A percentile compares a stretch with the other conserved stretches of the same genome.
These are phyloP conservation scores for Picathartes gymnocephalus DNA, from an alignment of 2,113 vertebrate species.

Conservation along the genomic window DNA sequence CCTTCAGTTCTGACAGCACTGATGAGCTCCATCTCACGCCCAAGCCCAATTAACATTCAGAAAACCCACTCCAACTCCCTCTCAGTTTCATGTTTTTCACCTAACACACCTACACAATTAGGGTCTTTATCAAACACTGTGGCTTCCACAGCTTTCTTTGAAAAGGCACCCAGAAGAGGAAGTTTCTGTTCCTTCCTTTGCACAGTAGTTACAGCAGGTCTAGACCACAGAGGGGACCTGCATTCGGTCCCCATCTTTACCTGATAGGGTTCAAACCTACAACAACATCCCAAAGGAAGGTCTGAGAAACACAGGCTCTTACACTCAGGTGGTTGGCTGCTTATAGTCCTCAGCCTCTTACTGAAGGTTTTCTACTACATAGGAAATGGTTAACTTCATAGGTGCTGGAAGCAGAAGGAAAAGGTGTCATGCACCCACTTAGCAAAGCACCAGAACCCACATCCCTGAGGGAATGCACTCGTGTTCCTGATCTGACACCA, in stretches of 20 bases:
- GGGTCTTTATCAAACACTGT: not conserved
- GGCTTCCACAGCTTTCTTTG: not conserved
- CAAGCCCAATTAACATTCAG: not conserved
- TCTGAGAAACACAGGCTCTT: not conserved
- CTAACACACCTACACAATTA: conserved; percentile 14
- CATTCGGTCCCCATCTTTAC: not conserved
- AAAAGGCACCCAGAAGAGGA: not conserved
- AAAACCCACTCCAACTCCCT: conserved; percentile 25
- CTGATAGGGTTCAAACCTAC: not conserved
- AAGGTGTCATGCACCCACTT: not conserved
- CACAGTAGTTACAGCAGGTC: not conserved
- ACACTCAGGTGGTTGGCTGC: not conserved
- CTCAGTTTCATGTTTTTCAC: conserved; percentile 22
- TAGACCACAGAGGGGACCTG: not conserved
- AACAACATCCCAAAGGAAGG: not conserved
- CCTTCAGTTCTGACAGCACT: not conserved
- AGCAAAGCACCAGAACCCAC: not conserved
- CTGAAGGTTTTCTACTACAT: not conserved
- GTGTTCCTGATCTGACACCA: not conserved
- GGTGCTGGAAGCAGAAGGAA: not conserved
- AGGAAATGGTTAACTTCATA: not conserved
- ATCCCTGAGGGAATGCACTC: not conserved
- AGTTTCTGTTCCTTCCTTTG: not conserved
- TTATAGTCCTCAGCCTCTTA: not conserved
- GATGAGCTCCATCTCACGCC: not conserved